Evolutionary conservation across 35 echinoderm and acorn worm genomes (phyloP).

Genomic region (Apostichopus californicus): DNA sequence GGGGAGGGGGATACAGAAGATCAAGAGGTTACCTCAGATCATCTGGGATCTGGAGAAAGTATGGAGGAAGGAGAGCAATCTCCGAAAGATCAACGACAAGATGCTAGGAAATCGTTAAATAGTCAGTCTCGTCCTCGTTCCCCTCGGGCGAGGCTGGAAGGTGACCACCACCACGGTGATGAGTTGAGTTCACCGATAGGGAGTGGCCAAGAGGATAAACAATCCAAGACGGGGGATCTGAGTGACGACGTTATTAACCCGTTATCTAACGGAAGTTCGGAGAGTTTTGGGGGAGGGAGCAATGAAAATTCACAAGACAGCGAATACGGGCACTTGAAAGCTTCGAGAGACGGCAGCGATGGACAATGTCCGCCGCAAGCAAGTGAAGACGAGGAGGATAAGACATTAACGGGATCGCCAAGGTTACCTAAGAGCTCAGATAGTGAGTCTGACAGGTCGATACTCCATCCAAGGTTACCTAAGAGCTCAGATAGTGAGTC

Average conservation of each 20-base stretch:
- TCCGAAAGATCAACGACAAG: background rate
- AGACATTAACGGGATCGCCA: background rate
- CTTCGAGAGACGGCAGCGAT: background rate
- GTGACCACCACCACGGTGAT: background rate
- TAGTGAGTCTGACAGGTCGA: conserved; percentile 1
- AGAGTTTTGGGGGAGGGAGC: background rate
- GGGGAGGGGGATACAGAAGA: conserved; percentile 59
- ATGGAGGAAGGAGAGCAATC: background rate
- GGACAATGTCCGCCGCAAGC: background rate
- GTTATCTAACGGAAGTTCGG: background rate
- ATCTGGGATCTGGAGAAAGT: conserved; percentile 22
- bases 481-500: conserved; percentile 10
- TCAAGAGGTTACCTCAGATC: conserved; percentile 40
- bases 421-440: background rate
- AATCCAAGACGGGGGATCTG: conserved; percentile 15
- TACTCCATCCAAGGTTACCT: too few relatives aligned
- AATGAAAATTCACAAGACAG: conserved; percentile 43
- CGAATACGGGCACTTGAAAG: background rate
- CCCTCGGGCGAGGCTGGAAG: background rate
- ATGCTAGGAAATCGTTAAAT: background rate
- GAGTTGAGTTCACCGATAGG: background rate
- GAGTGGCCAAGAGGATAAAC: background rate
- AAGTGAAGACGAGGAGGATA: background rate
- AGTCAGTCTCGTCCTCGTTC: background rate
- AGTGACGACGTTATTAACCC: conserved; percentile 18